Evolutionary conservation across 1,140 invertebrate genomes (phyloP), one percentile per base, ranked within the genome.

Genomic region (Lineus longissimus): DNA sequence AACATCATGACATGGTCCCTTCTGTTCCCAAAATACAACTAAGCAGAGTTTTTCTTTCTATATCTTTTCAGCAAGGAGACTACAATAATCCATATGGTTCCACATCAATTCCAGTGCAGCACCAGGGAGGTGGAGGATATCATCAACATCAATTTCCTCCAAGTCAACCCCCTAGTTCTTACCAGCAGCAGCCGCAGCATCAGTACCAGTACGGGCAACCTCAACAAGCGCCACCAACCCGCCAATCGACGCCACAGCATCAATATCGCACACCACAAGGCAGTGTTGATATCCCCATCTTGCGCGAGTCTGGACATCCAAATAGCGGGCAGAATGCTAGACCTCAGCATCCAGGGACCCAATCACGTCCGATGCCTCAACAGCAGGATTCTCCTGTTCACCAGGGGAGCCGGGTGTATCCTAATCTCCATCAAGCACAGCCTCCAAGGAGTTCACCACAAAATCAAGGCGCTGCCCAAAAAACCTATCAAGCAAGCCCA

Each of bases 331-430:
- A n/a, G 57, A 33, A 47, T 59, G 55, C 29, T 40, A 55, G 15
- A 45, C 58, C 22, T 64, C 33, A 41, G 36, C 63, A 4, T 58
- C 64, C 23, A 67, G 71, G 40, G 66, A 69, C 31, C 71, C 71
- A 36, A 65, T 70, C 2, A 62, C 47, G 15, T 66, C 64, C 47
- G 30, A 55, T 31, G 22, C 51, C 33, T n/a, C 67, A 62, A 57
- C 67, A 64, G n/a, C 56, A 54, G 11, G 4, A 79, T 47, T 27
- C 22, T 36, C 25, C 23, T 60, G 45, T n/a, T 30, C 55, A 80
- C 62, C 77, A 79, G 17, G 76, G 67, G 55, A 65, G 4, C 80
- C 81, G 13, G 80, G 82, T 40, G 74, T 83, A 57, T 82, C 68
- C 31, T 65, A 65, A 31, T 71, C 72, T 23, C 15, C 69, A 67